Conservation (phyloP, 2,113 vertebrate species). For the Pelvicachromis taeniatus region DNA sequence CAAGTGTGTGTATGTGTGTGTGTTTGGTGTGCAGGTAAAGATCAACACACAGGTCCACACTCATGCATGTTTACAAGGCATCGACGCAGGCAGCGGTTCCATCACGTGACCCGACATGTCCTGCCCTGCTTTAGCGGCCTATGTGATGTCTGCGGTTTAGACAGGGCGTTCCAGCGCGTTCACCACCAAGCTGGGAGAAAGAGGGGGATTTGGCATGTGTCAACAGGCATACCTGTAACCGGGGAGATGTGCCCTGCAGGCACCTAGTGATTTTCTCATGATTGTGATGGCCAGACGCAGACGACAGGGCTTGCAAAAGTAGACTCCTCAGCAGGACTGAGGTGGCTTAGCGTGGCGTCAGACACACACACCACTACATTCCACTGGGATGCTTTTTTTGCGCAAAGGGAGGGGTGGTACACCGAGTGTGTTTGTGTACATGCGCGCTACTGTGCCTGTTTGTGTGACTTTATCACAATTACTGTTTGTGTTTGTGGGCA, state of each 20-base stretch:
- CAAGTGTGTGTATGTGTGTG: neutral
- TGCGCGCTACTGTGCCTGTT: conserved; percentile 13
- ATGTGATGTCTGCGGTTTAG: conserved; percentile 79
- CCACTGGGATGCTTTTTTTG: conserved; percentile 61
- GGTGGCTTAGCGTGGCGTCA: conserved; percentile 79
- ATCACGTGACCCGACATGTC: conserved; percentile 73
- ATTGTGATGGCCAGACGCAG: conserved; percentile 73
- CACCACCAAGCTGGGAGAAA: conserved; percentile 67
- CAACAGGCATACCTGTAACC: conserved; percentile 79
- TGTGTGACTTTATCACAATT: conserved; percentile 57
- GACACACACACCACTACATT: conserved; percentile 68
- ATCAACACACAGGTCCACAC: conserved; percentile 6
- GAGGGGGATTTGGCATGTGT: conserved; percentile 77
- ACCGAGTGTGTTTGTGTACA: neutral
- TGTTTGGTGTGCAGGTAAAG: neutral
- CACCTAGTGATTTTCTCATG: conserved; percentile 77
- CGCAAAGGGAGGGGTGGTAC: conserved; percentile 38
- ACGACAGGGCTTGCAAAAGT: conserved; percentile 72
- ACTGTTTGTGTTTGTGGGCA: conserved; percentile 65
- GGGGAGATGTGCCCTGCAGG: conserved; percentile 69
- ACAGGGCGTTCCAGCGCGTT: conserved; percentile 74
- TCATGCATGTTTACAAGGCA: conserved; percentile 48
- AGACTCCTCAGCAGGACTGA: conserved; percentile 73
- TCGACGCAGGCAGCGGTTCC: conserved; percentile 46
- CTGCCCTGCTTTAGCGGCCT: conserved; percentile 68